Base-by-base conservation (phyloP, 2,113 vertebrate species). In the Melanerpes formicivorus region DNA sequence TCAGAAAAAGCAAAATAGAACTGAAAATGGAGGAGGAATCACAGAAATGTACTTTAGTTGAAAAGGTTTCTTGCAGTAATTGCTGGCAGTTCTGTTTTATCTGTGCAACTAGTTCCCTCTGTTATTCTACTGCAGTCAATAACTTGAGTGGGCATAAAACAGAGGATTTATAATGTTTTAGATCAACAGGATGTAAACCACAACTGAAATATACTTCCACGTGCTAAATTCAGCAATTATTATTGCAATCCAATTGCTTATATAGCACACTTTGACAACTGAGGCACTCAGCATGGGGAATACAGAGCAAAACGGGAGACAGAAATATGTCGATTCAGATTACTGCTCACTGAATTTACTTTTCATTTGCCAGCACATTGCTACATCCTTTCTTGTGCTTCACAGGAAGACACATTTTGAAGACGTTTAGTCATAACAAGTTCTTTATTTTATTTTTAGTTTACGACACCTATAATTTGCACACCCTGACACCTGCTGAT, bases 401-500 rank as follows among this genome's bases (percentile, higher is more conserved):
- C 85, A 65, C 3, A 54, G 58, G 40, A 88, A 94, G 73, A 69
- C 4, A 77, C 15, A 44, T 91, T 95, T 80, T 94, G 75, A 93
- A 89, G 91, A 92, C 2, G 1, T 56, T 60, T 72, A 65, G 73
- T 89, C 83, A 54, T 60, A 95, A 91, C 85, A 95, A 86, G 64
- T 84, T 71, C 56, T 93, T 90, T 63, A 56, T 93, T 95, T 93
- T 82, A 64, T 9, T 88, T 91, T 88, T 90, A 34, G 74, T 92
- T 93, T 94, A 75, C 90, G 88, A 95, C 0, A 30, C 54, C 76
- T 79, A 5, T 69, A 83, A 95, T 97, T 91, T 90, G 90, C 85
- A 83, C 84, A 91, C 70, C 52, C 90, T 95, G 77, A 95, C 93
- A 93, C 93, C 80, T 94, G 91, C 92, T 95, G 93, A 94, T 95